These are phyloP conservation scores for Miniopterus natalensis DNA, from an alignment of 2,113 vertebrate species.

Conservation along the genomic window DNA sequence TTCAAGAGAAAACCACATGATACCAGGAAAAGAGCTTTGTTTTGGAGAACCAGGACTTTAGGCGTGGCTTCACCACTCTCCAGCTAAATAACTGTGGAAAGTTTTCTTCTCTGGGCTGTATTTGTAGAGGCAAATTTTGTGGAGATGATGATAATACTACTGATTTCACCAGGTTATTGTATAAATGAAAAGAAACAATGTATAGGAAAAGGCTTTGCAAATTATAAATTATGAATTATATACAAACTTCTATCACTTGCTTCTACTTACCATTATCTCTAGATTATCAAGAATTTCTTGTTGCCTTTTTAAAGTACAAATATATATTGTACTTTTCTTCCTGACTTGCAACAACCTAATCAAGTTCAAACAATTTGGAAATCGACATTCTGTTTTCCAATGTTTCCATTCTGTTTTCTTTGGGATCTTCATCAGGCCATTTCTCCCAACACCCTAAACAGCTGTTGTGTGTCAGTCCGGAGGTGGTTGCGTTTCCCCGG, in stretches of 20 bases:
- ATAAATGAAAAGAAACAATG: not conserved
- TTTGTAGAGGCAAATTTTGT: slow-evolving; percentile 14
- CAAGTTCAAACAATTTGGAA: slow-evolving; percentile 16
- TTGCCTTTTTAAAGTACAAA: slow-evolving; percentile 41
- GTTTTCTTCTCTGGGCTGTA: not conserved
- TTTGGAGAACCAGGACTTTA: slow-evolving; percentile 23
- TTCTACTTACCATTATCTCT: slow-evolving; percentile 4
- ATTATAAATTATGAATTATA: slow-evolving; percentile 1
- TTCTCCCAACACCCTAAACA: slow-evolving; percentile 1
- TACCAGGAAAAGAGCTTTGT: not conserved
- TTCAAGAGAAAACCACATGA: not conserved
- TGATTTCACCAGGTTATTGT: not conserved
- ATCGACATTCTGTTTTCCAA: not conserved
- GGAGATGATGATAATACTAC: not conserved
- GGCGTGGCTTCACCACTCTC: not conserved
- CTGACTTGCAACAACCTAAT: slow-evolving; percentile 10
- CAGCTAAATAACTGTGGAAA: not conserved
- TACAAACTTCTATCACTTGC: not conserved
- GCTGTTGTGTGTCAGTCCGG: slow-evolving; percentile 66
- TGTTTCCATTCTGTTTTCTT: slow-evolving; percentile 24
- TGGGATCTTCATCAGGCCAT: not conserved
- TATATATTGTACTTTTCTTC: not conserved
- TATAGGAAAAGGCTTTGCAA: not conserved
- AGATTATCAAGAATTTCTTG: slow-evolving; percentile 24
- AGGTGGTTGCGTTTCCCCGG: slow-evolving; percentile 58